A percentile compares a stretch with the other conserved stretches of the same genome.
Evolutionary conservation across 2,113 vertebrate species (phyloP).

Genomic region (Pleuronectes platessa): DNA sequence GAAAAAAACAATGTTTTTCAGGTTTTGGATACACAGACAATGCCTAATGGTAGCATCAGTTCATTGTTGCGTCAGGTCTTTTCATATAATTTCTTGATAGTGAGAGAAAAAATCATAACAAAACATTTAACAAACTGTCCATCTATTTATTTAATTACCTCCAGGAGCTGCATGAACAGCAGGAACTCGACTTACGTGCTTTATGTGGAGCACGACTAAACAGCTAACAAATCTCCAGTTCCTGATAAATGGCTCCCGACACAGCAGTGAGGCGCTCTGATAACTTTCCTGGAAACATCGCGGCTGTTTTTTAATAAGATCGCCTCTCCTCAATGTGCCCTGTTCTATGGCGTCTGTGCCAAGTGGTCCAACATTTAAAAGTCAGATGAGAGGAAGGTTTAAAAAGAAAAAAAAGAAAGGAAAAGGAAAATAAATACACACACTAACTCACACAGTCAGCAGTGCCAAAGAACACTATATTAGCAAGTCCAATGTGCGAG

Average conservation of each 20-base stretch:
- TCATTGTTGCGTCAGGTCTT: neutral
- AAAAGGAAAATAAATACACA: neutral
- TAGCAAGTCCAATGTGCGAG: conserved; percentile 62
- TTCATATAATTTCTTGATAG: neutral
- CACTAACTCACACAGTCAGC: conserved; percentile 12
- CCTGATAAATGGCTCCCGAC: conserved; percentile 65
- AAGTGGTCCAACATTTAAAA: conserved; percentile 61
- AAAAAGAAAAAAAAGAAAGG: neutral
- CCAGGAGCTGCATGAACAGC: neutral
- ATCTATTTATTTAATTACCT: conserved; percentile 28
- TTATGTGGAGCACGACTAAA: conserved; percentile 26
- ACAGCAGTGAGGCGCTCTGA: conserved; percentile 41
- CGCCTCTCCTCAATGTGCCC: conserved; percentile 46
- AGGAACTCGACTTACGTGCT: conserved; percentile 17
- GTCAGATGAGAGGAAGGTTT: conserved; percentile 48
- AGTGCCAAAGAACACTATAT: conserved; percentile 48
- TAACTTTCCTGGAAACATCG: conserved; percentile 49
- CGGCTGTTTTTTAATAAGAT: conserved; percentile 52
- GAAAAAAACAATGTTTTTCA: neutral
- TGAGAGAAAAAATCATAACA: neutral
- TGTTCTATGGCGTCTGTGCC: conserved; percentile 23
- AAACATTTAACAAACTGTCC: conserved; percentile 14
- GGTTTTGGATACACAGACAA: neutral
- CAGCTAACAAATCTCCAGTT: conserved; percentile 50
- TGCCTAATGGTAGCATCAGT: too few relatives aligned